phyloP scores from a whole-genome alignment of 1,140 invertebrate genomes.

The Danaus melanippus region DNA sequence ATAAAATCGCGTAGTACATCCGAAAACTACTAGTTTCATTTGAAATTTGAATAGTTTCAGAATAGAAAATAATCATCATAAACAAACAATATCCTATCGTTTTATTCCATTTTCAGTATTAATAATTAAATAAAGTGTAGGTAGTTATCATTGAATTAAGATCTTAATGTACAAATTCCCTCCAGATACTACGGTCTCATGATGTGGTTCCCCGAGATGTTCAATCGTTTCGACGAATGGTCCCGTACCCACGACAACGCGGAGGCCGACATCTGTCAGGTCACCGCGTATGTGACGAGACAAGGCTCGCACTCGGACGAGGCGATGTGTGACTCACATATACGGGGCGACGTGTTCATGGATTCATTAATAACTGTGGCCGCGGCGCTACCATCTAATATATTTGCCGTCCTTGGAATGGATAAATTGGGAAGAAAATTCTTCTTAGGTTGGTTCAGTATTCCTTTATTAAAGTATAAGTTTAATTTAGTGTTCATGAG shows the following conservation, averaged over 20 bases:
- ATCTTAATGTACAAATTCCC: too few relatives aligned
- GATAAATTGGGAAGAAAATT: conserved; percentile 90
- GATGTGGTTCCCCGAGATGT: conserved; percentile 94
- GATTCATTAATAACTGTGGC: conserved; percentile 90
- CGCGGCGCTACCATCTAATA: conserved; percentile 86
- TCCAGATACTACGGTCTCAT: conserved; percentile 87
- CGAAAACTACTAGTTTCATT: too few relatives aligned
- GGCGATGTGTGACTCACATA: conserved; percentile 78
- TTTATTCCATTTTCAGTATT: neutral
- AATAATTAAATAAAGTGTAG: neutral
- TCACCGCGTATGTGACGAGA: conserved; percentile 82
- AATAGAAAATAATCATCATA: too few relatives aligned
- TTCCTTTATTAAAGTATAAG: neutral
- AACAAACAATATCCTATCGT: too few relatives aligned
- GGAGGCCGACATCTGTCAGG: conserved; percentile 80
- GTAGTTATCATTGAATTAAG: too few relatives aligned
- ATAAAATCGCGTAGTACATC: too few relatives aligned
- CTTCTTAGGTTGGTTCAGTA: conserved; percentile 78
- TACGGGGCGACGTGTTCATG: conserved; percentile 84
- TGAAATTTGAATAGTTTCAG: too few relatives aligned
- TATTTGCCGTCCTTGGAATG: conserved; percentile 82
- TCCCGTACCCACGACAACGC: conserved; percentile 73
- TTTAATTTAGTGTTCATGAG: neutral
- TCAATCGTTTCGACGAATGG: conserved; percentile 88
- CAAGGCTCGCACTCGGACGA: conserved; percentile 74